Evolutionary conservation across 2,888 invertebrate species (phyloP).

Genomic region (Caenorhabditis sp.): DNA sequence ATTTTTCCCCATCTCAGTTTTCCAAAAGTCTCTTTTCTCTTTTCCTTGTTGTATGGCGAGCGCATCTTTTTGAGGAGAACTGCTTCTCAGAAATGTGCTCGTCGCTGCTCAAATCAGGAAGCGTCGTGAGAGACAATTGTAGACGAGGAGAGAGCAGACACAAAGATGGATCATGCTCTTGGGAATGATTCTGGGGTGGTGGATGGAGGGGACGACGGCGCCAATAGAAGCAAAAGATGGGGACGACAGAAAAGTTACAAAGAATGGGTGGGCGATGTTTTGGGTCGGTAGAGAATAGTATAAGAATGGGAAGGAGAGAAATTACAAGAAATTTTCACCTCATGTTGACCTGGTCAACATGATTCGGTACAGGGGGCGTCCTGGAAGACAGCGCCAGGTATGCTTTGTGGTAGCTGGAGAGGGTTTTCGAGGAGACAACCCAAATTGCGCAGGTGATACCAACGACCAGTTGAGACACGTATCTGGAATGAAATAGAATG

Average conservation of each 20-base stretch:
- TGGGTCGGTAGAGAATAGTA: conserved; percentile 19
- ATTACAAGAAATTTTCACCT: conserved; percentile 37
- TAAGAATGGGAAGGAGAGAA: background rate
- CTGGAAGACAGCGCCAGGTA: conserved; percentile 56
- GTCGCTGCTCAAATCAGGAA: conserved; percentile 57
- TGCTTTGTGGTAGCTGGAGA: conserved; percentile 89
- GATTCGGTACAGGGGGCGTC: conserved; percentile 21
- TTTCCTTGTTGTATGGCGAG: conserved; percentile 12
- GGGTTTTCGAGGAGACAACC: conserved; percentile 97
- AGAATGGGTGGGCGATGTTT: conserved; percentile 6
- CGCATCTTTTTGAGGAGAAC: conserved; percentile 29
- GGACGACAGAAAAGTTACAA: conserved; percentile 33
- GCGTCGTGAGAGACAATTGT: conserved; percentile 29
- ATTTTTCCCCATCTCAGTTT: conserved; percentile 31
- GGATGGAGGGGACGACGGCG: conserved; percentile 20
- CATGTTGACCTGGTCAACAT: conserved; percentile 59
- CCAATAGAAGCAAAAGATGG: background rate
- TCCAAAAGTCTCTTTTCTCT: conserved; percentile 9
- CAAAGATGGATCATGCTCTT: conserved; percentile 58
- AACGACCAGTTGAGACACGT: conserved; percentile 95
- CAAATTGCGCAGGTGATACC: conserved; percentile 97
- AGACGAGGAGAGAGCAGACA: conserved; percentile 39
- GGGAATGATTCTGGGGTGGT: conserved; percentile 44
- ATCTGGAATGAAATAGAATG: conserved; percentile 83
- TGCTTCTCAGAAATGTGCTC: conserved; percentile 46